These are phyloP conservation scores for Elanus axillaris DNA, from an alignment of 2,113 vertebrate genomes.

Conservation along the genomic window DNA sequence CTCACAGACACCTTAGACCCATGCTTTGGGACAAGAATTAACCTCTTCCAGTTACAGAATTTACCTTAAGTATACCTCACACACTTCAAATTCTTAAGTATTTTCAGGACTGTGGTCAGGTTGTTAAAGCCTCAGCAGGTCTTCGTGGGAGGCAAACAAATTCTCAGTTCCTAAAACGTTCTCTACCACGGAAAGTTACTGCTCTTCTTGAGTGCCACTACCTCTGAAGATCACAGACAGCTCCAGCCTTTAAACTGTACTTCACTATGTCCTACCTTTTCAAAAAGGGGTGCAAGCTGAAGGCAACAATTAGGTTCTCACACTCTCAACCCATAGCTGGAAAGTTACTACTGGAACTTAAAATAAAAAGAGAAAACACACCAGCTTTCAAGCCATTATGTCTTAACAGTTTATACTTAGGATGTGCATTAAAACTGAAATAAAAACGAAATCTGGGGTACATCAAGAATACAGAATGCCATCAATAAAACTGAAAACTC, in stretches of 20 bases:
- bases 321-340: accelerated
- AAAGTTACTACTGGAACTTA: not conserved
- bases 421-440: not conserved
- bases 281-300: not conserved
- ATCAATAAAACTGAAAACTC: not conserved
- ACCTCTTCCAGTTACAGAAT: not conserved
- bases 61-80: not conserved
- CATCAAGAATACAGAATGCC: not conserved
- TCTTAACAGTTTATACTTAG: not conserved
- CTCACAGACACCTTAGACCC: not conserved
- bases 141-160: not conserved
- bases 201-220: not conserved
- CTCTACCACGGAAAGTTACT: not conserved
- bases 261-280: not conserved
- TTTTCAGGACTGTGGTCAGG: not conserved
- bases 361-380: not conserved
- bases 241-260: not conserved
- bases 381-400: not conserved
- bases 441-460: not conserved
- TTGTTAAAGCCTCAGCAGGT: not conserved
- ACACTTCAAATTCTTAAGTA: not conserved
- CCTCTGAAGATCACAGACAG: not conserved
- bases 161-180: not conserved
- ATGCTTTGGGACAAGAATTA: not conserved
- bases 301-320: not conserved